Conservation (phyloP, 2,113 vertebrate species). For the Bettongia penicillata region DNA sequence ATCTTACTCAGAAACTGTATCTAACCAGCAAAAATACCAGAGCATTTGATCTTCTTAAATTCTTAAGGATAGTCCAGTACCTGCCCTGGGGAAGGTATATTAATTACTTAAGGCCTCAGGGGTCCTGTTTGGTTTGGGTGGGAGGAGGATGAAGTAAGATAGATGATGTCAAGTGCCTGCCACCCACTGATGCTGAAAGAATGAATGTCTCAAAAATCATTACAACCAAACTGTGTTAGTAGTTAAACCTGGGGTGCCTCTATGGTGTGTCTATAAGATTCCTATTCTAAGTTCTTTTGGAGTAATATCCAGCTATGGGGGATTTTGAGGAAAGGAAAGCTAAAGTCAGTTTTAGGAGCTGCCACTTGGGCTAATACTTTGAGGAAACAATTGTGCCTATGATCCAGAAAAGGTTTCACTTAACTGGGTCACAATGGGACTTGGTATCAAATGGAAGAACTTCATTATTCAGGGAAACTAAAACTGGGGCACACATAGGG, state of each 20-base stretch:
- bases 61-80: neutral
- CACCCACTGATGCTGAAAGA: neutral
- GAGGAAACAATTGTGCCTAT: constrained; percentile 35
- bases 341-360: constrained; percentile 42
- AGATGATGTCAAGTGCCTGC: neutral
- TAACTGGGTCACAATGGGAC: constrained; percentile 64
- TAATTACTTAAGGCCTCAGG: constrained; percentile 9
- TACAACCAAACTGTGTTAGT: constrained; percentile 2
- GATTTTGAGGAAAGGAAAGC: neutral
- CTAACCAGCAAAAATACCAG: neutral
- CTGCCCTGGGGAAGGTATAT: neutral
- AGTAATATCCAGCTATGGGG: neutral
- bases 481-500: constrained; percentile 10
- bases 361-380: constrained; percentile 34
- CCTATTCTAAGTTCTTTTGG: constrained; percentile 18
- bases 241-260: constrained; percentile 32
- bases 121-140: neutral
- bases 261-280: constrained; percentile 16
- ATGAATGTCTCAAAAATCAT: neutral
- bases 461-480: neutral
- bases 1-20: neutral
- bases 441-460: constrained; percentile 32
- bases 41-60: neutral
- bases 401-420: constrained; percentile 53
- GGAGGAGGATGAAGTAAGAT: neutral